Percentiles rank a stretch among this genome's conserved stretches.
Conservation (phyloP, 2,888 invertebrate species). For the Embidobia sp. region DNA sequence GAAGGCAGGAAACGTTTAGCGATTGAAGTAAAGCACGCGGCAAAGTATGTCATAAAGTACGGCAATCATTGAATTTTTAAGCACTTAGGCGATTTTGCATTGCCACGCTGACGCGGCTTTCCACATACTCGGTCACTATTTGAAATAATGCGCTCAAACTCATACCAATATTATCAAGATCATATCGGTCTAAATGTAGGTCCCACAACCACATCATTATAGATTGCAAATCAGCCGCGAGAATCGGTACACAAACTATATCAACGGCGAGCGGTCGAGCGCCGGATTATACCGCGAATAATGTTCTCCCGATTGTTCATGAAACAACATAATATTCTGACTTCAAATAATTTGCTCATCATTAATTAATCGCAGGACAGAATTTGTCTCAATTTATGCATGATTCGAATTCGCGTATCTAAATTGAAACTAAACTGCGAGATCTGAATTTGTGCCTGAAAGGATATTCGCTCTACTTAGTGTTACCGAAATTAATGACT, state of each 20-base stretch:
- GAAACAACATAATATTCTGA: too few relatives aligned
- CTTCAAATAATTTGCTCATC: too few relatives aligned
- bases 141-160: slow-evolving; percentile 36
- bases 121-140: slow-evolving; percentile 25
- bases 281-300: neutral
- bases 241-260: slow-evolving; percentile 24
- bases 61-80: slow-evolving; percentile 16
- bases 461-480: too few relatives aligned
- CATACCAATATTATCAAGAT: slow-evolving; percentile 33
- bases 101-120: slow-evolving; percentile 5
- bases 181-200: slow-evolving; percentile 52
- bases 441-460: too few relatives aligned
- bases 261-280: too few relatives aligned
- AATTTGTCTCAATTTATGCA: too few relatives aligned
- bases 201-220: slow-evolving; percentile 57
- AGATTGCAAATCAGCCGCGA: slow-evolving; percentile 63
- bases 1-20: slow-evolving; percentile 14
- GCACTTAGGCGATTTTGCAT: too few relatives aligned
- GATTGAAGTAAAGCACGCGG: neutral
- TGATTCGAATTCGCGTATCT: too few relatives aligned
- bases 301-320: too few relatives aligned
- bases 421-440: too few relatives aligned
- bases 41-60: slow-evolving; percentile 22
- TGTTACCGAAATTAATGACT: too few relatives aligned
- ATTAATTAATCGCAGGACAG: too few relatives aligned